Conservation (phyloP, 2,888 invertebrate species). For the Nomada flava region DNA sequence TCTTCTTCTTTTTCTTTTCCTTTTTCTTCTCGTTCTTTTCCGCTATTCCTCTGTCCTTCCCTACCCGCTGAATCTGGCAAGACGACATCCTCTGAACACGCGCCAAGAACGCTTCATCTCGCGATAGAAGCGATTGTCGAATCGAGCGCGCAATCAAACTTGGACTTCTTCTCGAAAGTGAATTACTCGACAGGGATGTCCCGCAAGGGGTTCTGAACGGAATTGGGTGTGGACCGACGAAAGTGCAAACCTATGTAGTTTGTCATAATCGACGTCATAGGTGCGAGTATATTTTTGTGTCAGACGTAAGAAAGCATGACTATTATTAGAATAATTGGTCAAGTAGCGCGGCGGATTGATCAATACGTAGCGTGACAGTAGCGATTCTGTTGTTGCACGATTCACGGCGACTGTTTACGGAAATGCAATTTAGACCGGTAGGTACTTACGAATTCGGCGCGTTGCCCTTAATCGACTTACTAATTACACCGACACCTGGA, state of each 20-base stretch:
- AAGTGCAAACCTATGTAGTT: conserved; percentile 39
- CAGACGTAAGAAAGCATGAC: no score
- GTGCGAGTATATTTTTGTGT: not conserved
- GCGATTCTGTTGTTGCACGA: not conserved
- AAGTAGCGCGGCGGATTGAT: no score
- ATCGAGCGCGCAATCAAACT: conserved; percentile 75
- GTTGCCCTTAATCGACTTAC: conserved; percentile 67
- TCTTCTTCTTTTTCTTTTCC: conserved; percentile 5
- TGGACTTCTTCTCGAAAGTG: conserved; percentile 75
- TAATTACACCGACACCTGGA: conserved; percentile 61
- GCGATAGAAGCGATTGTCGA: conserved; percentile 73
- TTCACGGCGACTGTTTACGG: conserved; percentile 38
- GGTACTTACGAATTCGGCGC: conserved; percentile 54
- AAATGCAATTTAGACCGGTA: conserved; percentile 53
- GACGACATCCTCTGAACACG: conserved; percentile 60
- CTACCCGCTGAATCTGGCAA: conserved; percentile 40
- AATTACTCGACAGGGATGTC: conserved; percentile 67
- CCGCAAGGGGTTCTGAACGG: conserved; percentile 53
- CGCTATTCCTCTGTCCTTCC: conserved; percentile 4
- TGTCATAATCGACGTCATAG: conserved; percentile 31
- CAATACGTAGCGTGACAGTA: not conserved
- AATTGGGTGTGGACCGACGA: conserved; percentile 32
- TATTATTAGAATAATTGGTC: not conserved
- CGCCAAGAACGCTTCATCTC: conserved; percentile 66
- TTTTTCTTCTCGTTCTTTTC: conserved; percentile 1